Evolutionary conservation across 2,113 vertebrate genomes (phyloP).

Genomic region (Tor tambroides): DNA sequence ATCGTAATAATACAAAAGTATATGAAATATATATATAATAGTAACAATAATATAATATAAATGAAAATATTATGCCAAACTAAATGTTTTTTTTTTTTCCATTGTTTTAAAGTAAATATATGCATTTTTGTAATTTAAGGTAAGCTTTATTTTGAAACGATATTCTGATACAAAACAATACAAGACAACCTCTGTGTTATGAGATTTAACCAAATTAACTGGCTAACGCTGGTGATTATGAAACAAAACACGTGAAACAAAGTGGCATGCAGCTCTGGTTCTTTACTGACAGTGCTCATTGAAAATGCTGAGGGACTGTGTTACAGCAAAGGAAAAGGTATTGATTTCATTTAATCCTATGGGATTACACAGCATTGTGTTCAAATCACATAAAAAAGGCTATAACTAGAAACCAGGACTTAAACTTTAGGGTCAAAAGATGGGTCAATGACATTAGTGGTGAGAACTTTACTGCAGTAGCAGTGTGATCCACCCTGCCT

Average conservation of each 20-base stretch:
- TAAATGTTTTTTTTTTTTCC: no score
- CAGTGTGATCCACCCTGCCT: no score
- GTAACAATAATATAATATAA: no score
- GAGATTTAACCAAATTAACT: not conserved
- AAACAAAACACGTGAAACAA: not conserved
- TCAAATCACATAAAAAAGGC: not conserved
- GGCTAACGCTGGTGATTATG: not conserved
- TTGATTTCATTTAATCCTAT: not conserved
- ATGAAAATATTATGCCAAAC: no score
- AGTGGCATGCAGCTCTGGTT: not conserved
- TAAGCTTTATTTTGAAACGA: not conserved
- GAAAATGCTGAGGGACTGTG: not conserved
- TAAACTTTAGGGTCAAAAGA: not conserved
- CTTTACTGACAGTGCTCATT: not conserved
- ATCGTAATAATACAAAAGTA: no score
- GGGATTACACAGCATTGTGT: not conserved
- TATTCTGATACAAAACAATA: not conserved
- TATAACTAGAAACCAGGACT: not conserved
- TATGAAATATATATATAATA: no score
- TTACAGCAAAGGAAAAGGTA: not conserved
- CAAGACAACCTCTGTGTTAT: not conserved
- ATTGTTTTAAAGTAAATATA: no score
- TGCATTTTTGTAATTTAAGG: no score
- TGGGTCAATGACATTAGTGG: not conserved
- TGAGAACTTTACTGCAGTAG: not conserved